phyloP scores from a whole-genome alignment of 2,113 vertebrate species.

The Anarrhichthys ocellatus region DNA sequence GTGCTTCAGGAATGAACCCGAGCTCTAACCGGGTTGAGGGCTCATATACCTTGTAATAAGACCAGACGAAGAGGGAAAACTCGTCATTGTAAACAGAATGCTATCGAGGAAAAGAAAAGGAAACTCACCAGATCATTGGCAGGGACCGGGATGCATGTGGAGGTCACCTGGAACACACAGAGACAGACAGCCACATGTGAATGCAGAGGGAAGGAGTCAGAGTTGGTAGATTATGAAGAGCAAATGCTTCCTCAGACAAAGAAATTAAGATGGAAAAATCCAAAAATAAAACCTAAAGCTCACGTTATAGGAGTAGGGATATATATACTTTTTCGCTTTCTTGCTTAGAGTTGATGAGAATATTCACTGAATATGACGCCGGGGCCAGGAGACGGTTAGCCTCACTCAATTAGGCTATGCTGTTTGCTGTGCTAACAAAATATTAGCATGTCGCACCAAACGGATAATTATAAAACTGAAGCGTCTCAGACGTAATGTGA shows the following conservation, averaged over 20 bases:
- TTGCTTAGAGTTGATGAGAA: neutral
- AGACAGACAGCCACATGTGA: conserved; percentile 27
- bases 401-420: no score
- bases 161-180: conserved; percentile 85
- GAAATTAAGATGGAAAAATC: conserved; percentile 40
- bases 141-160: conserved; percentile 84
- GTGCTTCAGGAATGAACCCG: conserved; percentile 56
- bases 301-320: neutral
- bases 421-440: neutral
- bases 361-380: neutral
- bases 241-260: conserved; percentile 50
- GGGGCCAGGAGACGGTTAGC: neutral
- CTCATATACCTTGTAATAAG: conserved; percentile 30
- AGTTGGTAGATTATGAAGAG: conserved; percentile 23
- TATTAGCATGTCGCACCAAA: no score
- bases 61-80: conserved; percentile 24
- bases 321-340: neutral
- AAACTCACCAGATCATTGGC: conserved; percentile 88
- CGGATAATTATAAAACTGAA: no score
- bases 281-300: neutral
- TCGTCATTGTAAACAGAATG: neutral
- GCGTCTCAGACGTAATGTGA: no score
- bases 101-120: conserved; percentile 28
- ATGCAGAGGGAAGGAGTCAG: conserved; percentile 31
- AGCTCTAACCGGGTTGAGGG: conserved; percentile 50